Percentiles rank a stretch among this genome's conserved stretches.
These are phyloP conservation scores for Phortica okadai DNA, from an alignment of 2,888 invertebrate species.

Conservation along the genomic window DNA sequence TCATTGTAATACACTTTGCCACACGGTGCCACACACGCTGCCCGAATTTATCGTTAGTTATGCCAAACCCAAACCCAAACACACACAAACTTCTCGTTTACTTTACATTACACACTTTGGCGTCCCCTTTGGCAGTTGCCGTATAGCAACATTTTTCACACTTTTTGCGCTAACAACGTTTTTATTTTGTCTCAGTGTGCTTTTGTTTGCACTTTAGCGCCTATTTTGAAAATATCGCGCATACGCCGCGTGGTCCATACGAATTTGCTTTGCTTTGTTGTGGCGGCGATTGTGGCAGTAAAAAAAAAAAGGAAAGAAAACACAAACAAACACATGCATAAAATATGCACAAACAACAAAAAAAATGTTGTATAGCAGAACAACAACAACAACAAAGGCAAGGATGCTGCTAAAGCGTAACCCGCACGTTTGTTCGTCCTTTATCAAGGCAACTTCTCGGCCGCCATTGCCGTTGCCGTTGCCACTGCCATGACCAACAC, in stretches of 20 bases:
- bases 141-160: no score
- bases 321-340: neutral
- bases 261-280: slow-evolving; percentile 17
- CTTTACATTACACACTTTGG: neutral
- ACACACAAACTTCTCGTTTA: neutral
- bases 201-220: neutral
- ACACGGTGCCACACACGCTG: no score
- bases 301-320: slow-evolving; percentile 35
- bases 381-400: neutral
- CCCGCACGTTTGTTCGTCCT: neutral
- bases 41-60: no score
- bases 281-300: slow-evolving; percentile 18
- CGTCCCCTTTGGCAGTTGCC: neutral
- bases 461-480: slow-evolving; percentile 7
- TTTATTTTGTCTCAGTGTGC: neutral
- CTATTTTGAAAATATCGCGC: slow-evolving; percentile 14
- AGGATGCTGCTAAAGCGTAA: neutral
- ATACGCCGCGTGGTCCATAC: slow-evolving; percentile 19
- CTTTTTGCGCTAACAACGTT: no score
- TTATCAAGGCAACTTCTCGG: neutral
- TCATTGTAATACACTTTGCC: no score
- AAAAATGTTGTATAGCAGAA: neutral
- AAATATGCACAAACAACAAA: slow-evolving; percentile 6
- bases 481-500: slow-evolving; percentile 38
- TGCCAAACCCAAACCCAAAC: no score